A percentile compares a stretch with the other conserved stretches of the same genome.
Conservation (phyloP, 2,113 vertebrate genomes). For the Potamarius usumacintae region DNA sequence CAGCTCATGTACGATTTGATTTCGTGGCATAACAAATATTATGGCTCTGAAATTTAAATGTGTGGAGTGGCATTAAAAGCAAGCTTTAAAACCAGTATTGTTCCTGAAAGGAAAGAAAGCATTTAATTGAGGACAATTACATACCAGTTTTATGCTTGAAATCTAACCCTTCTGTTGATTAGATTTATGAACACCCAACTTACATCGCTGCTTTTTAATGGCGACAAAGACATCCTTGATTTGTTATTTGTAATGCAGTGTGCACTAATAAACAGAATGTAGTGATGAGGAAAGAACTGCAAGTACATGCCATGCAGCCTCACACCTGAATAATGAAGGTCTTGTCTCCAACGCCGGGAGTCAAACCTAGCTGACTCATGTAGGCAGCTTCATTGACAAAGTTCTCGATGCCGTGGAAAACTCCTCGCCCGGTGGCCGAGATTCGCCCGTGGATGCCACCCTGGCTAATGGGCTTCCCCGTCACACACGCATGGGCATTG, state of each 20-base stretch:
- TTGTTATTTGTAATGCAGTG: not conserved
- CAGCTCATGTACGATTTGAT: too few relatives aligned
- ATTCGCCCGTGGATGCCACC: conserved; percentile 87
- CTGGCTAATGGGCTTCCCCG: conserved; percentile 89
- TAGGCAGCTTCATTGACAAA: conserved; percentile 88
- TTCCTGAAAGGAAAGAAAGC: not conserved
- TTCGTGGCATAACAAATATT: too few relatives aligned
- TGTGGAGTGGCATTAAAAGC: too few relatives aligned
- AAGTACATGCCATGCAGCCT: not conserved
- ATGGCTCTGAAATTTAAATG: not conserved
- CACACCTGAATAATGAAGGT: conserved; percentile 87
- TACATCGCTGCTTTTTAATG: not conserved
- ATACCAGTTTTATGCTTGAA: not conserved
- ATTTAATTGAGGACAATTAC: not conserved
- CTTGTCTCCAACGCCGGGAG: conserved; percentile 86
- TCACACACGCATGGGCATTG: conserved; percentile 87
- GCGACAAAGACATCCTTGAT: not conserved
- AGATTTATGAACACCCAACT: not conserved
- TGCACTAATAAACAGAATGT: not conserved
- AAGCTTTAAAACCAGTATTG: not conserved
- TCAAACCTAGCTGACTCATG: conserved; percentile 86
- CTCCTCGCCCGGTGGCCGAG: conserved; percentile 85
- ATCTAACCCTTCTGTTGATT: not conserved
- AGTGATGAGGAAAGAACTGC: not conserved
- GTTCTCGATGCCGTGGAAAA: conserved; percentile 91